phyloP scores from a whole-genome alignment of 2,888 invertebrate species.

The Uloborus plumipes region DNA sequence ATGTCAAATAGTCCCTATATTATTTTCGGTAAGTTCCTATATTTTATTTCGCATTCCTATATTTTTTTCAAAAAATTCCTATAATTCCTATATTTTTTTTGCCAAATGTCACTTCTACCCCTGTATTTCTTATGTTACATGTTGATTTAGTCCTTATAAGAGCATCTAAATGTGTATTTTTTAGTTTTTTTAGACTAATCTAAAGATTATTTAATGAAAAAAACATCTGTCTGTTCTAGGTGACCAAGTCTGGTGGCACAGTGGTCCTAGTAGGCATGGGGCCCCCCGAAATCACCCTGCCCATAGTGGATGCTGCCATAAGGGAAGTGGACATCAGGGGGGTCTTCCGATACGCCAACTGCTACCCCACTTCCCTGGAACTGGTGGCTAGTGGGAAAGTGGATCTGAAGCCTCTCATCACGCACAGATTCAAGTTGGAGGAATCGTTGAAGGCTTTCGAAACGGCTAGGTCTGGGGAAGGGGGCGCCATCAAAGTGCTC shows the following conservation, averaged over 20 bases:
- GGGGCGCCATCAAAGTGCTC: constrained; percentile 82
- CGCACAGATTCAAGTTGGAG: constrained; percentile 84
- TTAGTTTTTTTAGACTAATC: too few species aligned
- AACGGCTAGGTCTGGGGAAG: constrained; percentile 77
- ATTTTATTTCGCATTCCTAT: too few species aligned
- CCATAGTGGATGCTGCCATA: constrained; percentile 83
- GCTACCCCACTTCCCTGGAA: constrained; percentile 84
- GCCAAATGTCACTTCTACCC: too few species aligned
- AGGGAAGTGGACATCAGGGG: constrained; percentile 94
- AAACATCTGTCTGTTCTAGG: too few species aligned
- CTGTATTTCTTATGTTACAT: too few species aligned
- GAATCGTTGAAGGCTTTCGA: constrained; percentile 87
- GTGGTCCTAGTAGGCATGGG: constrained; percentile 92
- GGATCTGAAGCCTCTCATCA: constrained; percentile 85
- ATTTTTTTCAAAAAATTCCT: too few species aligned
- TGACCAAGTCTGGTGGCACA: constrained; percentile 87
- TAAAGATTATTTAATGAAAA: too few species aligned
- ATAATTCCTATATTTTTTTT: too few species aligned
- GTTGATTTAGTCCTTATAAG: too few species aligned
- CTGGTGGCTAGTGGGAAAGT: constrained; percentile 83
- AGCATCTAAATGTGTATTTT: too few species aligned
- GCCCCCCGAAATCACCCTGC: constrained; percentile 82
- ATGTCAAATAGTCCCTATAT: too few species aligned
- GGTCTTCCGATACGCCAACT: constrained; percentile 92
- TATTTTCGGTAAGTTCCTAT: too few species aligned